Conservation (phyloP, 2,888 invertebrate genomes). For the Hypselothyrea guttata region DNA sequence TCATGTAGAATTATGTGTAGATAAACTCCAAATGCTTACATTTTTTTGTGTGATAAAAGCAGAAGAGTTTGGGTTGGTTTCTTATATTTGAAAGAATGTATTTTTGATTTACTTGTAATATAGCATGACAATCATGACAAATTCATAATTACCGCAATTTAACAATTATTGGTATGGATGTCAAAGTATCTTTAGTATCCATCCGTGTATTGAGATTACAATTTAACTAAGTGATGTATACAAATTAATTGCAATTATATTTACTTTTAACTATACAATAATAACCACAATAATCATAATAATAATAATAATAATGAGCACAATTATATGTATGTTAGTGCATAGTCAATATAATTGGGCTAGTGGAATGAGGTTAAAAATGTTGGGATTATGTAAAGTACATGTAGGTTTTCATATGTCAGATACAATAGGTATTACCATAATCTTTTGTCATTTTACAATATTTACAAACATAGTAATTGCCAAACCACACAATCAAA, state of each 20-base stretch:
- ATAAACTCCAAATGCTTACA: neutral
- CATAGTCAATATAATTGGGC: slow-evolving; percentile 43
- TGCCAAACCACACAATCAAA: slow-evolving; percentile 49
- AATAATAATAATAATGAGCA: neutral
- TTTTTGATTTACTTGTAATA: slow-evolving; percentile 64
- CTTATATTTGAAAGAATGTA: slow-evolving; percentile 66
- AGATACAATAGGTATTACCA: slow-evolving; percentile 21
- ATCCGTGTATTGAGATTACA: slow-evolving; percentile 24
- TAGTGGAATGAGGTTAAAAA: slow-evolving; percentile 36
- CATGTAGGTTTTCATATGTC: slow-evolving; percentile 15
- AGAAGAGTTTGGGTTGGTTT: slow-evolving; percentile 16
- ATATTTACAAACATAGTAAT: slow-evolving; percentile 68
- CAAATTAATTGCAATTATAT: slow-evolving; percentile 56
- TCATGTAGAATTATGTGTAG: too few relatives aligned
- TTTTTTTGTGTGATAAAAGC: neutral
- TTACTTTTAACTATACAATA: slow-evolving; percentile 57
- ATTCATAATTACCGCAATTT: slow-evolving; percentile 51
- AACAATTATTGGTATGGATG: slow-evolving; percentile 50
- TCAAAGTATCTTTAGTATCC: slow-evolving; percentile 21
- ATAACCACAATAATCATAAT: slow-evolving; percentile 21
- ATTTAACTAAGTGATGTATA: slow-evolving; percentile 45
- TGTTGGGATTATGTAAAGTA: slow-evolving; percentile 16
- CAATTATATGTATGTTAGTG: neutral
- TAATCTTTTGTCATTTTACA: slow-evolving; percentile 53
- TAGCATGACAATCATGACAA: slow-evolving; percentile 46